A percentile compares a stretch with the other conserved stretches of the same genome.
Evolutionary conservation across 2,797 vertebrate species (phyloP).

Genomic region (Peromyscus eremicus): DNA sequence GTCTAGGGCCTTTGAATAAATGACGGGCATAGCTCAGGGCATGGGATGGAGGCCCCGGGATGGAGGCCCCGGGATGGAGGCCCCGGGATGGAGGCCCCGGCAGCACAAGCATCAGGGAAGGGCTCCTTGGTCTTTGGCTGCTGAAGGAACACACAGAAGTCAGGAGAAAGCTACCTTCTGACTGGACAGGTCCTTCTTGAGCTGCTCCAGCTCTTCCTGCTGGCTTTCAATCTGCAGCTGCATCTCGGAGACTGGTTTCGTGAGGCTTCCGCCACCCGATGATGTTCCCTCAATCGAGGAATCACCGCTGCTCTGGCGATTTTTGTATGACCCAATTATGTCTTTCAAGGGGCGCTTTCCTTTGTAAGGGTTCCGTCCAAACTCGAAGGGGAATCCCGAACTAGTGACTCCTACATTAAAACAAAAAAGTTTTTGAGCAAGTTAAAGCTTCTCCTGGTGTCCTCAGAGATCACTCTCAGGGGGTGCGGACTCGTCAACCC

Average conservation of each 20-base stretch:
- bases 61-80: background rate
- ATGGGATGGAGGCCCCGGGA: background rate
- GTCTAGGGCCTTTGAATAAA: background rate
- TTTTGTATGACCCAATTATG: conserved; percentile 88
- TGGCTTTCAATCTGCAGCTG: conserved; percentile 93
- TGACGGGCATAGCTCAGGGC: rapidly evolving
- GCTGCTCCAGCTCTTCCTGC: conserved; percentile 93
- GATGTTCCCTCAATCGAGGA: conserved; percentile 86
- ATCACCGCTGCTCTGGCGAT: conserved; percentile 87
- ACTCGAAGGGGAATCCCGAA: conserved; percentile 94
- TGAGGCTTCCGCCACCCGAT: conserved; percentile 84
- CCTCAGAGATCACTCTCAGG: background rate
- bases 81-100: rapidly evolving
- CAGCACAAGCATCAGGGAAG: background rate
- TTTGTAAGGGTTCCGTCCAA: conserved; percentile 91
- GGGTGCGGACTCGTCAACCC: rapidly evolving
- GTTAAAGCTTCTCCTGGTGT: background rate
- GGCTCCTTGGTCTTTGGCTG: background rate
- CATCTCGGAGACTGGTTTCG: conserved; percentile 87
- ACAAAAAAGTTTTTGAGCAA: conserved; percentile 58
- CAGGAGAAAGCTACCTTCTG: conserved; percentile 92
- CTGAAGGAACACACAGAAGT: rapidly evolving
- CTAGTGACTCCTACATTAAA: conserved; percentile 85
- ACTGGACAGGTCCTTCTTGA: conserved; percentile 93
- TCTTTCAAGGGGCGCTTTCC: conserved; percentile 91